phyloP scores from a whole-genome alignment of 2,797 vertebrate genomes.

The Harpagifer antarcticus region DNA sequence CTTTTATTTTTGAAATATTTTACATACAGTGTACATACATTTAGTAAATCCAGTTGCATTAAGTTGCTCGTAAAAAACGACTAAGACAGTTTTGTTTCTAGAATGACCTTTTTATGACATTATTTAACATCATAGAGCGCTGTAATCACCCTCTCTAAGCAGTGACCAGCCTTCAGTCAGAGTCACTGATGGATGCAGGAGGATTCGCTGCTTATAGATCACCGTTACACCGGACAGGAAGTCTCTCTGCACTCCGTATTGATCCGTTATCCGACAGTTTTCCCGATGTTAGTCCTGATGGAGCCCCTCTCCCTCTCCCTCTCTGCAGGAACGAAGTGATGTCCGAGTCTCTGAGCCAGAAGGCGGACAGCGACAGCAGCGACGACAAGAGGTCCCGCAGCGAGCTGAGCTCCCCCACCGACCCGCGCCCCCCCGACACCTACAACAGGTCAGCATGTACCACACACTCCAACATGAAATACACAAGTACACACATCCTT shows the following conservation, averaged over 20 bases:
- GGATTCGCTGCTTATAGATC: slow-evolving; percentile 48
- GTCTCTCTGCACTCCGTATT: slow-evolving; percentile 44
- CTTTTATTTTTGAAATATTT: too few relatives aligned
- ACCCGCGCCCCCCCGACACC: slow-evolving; percentile 89
- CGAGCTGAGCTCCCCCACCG: slow-evolving; percentile 95
- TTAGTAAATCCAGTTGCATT: too few relatives aligned
- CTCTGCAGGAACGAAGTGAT: slow-evolving; percentile 90
- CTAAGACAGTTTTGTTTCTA: neutral
- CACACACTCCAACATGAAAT: slow-evolving; percentile 7
- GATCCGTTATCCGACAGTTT: slow-evolving; percentile 58
- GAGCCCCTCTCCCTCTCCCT: neutral
- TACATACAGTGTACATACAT: too few relatives aligned
- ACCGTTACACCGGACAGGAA: neutral
- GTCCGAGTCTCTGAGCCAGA: slow-evolving; percentile 95
- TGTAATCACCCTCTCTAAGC: neutral
- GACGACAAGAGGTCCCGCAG: slow-evolving; percentile 94
- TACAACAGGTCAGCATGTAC: slow-evolving; percentile 90
- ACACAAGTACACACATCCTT: too few relatives aligned
- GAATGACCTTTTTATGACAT: neutral
- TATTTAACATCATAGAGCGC: neutral
- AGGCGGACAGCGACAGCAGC: slow-evolving; percentile 93
- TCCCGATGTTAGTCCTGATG: slow-evolving; percentile 35
- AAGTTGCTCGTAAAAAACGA: too few relatives aligned
- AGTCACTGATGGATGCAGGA: slow-evolving; percentile 28
- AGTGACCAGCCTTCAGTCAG: too few relatives aligned